phyloP scores from a whole-genome alignment of 2,113 vertebrate genomes.

The Corydoras maculifer region DNA sequence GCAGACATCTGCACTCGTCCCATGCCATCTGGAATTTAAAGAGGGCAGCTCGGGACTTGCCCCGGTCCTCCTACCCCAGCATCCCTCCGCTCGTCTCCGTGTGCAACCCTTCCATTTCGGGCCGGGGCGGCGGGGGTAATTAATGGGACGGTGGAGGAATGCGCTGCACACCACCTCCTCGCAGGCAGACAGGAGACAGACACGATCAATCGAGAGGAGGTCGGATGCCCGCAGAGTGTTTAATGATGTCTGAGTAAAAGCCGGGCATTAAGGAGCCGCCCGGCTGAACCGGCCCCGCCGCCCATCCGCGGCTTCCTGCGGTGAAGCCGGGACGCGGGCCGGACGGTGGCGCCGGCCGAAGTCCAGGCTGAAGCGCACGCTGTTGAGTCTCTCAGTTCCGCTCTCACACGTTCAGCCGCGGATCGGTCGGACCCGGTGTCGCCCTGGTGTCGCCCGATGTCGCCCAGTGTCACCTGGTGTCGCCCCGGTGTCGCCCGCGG shows the following conservation, averaged over 20 bases:
- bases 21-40: constrained; percentile 50
- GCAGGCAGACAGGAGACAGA: constrained; percentile 45
- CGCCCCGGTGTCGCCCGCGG: no score
- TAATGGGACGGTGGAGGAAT: constrained; percentile 43
- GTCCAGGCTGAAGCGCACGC: neutral
- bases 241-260: constrained; percentile 37
- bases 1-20: constrained; percentile 46
- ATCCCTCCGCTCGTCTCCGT: constrained; percentile 20
- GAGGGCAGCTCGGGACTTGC: constrained; percentile 59
- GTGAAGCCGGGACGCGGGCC: neutral
- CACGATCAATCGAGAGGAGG: constrained; percentile 33
- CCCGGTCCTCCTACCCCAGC: constrained; percentile 31
- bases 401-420: no score
- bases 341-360: neutral
- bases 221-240: constrained; percentile 41
- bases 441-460: no score
- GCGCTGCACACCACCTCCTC: constrained; percentile 35
- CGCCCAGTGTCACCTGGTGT: no score
- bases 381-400: no score
- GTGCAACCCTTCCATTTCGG: constrained; percentile 55
- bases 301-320: neutral
- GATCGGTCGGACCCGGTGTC: no score
- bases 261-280: constrained; percentile 19
- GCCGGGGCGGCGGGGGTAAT: constrained; percentile 50
- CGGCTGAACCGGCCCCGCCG: neutral